Percentiles rank a stretch among this genome's conserved stretches.
These are phyloP conservation scores for Venturia canescens DNA, from an alignment of 1,140 invertebrate genomes.

Conservation along the genomic window DNA sequence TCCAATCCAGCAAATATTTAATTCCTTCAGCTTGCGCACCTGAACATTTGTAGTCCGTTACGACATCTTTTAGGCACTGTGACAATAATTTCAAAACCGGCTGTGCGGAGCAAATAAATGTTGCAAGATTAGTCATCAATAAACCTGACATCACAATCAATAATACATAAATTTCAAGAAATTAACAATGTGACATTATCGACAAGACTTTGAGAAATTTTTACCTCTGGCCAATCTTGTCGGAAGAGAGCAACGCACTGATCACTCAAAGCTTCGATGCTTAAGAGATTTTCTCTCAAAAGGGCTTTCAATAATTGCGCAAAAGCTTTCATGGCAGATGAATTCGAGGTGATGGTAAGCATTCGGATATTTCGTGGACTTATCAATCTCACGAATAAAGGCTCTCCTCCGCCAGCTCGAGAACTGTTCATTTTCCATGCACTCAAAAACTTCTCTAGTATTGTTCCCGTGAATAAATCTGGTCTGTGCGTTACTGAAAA, in stretches of 20 bases:
- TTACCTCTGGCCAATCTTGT: conserved; percentile 73
- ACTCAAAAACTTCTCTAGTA: conserved; percentile 68
- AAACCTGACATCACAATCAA: no score
- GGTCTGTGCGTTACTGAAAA: conserved; percentile 65
- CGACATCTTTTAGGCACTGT: conserved; percentile 68
- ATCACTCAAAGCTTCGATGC: conserved; percentile 69
- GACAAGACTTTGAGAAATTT: background rate
- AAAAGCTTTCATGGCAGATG: conserved; percentile 66
- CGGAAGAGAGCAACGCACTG: conserved; percentile 74
- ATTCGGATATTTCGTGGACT: conserved; percentile 74
- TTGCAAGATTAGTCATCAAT: background rate
- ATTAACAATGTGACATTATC: no score
- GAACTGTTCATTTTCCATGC: conserved; percentile 67
- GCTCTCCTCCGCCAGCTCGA: conserved; percentile 56
- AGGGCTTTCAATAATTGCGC: conserved; percentile 67
- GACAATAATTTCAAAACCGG: conserved; percentile 67
- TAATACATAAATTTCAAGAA: no score
- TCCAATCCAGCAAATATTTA: conserved; percentile 69
- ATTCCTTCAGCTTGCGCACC: conserved; percentile 67
- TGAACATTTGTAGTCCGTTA: conserved; percentile 61
- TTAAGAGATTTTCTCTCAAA: conserved; percentile 68
- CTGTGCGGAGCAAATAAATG: conserved; percentile 55
- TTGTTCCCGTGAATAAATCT: conserved; percentile 63
- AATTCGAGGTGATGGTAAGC: conserved; percentile 63
- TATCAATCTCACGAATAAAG: conserved; percentile 66